phyloP scores from a whole-genome alignment of 2,888 invertebrate species.

The Parnassius mnemosyne region DNA sequence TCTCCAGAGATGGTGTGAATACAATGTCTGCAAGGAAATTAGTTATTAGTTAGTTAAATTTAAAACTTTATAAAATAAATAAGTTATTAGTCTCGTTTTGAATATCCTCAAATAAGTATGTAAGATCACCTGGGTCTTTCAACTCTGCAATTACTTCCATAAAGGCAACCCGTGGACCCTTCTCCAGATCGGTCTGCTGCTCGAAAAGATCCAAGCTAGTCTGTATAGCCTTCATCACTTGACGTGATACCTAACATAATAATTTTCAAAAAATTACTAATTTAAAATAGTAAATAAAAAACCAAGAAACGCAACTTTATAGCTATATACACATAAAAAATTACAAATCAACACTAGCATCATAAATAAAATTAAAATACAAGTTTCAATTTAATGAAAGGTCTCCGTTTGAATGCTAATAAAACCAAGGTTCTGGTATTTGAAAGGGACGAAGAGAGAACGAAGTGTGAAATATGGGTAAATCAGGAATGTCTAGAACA shows the following conservation, averaged over 20 bases:
- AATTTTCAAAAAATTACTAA: not conserved
- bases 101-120: no score
- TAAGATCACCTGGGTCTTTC: constrained; percentile 80
- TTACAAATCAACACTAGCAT: no score
- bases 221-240: constrained; percentile 69
- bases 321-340: no score
- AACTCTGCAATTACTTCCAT: constrained; percentile 89
- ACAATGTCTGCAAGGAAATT: constrained; percentile 73
- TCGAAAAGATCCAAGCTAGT: constrained; percentile 81
- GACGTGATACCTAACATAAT: constrained; percentile 55
- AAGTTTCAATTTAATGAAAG: no score
- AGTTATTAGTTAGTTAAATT: constrained; percentile 16
- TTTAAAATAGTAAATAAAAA: not conserved
- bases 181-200: constrained; percentile 80
- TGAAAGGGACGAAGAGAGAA: no score
- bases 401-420: no score
- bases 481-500: no score
- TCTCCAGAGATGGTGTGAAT: constrained; percentile 87
- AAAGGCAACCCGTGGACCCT: constrained; percentile 82
- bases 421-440: no score
- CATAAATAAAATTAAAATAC: no score
- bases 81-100: no score
- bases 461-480: no score
- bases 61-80: not conserved
- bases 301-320: not conserved